Conservation (phyloP, 1,140 invertebrate species). For the Nixonia krombeini region DNA sequence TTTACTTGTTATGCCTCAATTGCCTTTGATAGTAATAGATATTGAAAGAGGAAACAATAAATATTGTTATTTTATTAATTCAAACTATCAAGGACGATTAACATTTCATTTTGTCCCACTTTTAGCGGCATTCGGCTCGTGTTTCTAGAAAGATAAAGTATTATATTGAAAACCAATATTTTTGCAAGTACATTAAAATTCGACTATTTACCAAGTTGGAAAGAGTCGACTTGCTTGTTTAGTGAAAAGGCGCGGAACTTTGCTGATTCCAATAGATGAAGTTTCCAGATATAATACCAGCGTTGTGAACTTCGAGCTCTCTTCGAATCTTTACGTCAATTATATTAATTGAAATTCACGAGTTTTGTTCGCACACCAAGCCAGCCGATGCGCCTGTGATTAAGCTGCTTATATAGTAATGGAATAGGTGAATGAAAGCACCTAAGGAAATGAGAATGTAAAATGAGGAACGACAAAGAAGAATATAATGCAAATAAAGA, state of each 20-base stretch:
- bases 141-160: no score
- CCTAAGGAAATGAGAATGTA: constrained; percentile 11
- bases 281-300: constrained; percentile 7
- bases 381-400: constrained; percentile 21
- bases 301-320: constrained; percentile 15
- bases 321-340: constrained; percentile 19
- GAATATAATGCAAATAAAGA: constrained; percentile 27
- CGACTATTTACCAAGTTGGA: no score
- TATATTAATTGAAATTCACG: constrained; percentile 39
- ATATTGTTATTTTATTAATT: no score
- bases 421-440: constrained; percentile 35
- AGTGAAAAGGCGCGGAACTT: constrained; percentile 7
- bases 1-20: no score
- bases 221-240: not conserved
- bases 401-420: constrained; percentile 41
- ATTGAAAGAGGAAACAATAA: no score
- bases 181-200: no score
- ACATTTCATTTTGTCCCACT: no score
- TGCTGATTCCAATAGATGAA: constrained; percentile 6
- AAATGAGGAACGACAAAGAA: constrained; percentile 20
- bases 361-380: constrained; percentile 19
- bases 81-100: no score
- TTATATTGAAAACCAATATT: no score
- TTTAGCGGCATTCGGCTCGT: no score
- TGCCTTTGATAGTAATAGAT: no score